Percentiles rank a stretch among this genome's conserved stretches.
Conservation (phyloP, 2,888 invertebrate species). For the Spicauda simplicius region DNA sequence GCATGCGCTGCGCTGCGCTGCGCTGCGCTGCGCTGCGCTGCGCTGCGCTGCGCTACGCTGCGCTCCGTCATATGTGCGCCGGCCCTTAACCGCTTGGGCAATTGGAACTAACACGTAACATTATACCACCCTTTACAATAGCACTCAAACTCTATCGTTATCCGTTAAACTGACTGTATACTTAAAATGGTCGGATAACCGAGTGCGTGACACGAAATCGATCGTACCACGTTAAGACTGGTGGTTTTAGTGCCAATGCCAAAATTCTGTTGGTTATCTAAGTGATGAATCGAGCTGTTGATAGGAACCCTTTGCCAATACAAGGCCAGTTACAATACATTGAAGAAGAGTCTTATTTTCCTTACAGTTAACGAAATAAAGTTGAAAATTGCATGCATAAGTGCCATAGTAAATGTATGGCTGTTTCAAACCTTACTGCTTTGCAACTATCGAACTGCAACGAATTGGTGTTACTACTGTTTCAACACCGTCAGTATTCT, state of each 20-base stretch:
- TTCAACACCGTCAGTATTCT: too few species aligned
- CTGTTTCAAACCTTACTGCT: not conserved
- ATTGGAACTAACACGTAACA: conserved; percentile 14
- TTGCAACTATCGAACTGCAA: not conserved
- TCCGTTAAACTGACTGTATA: not conserved
- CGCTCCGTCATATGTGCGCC: too few species aligned
- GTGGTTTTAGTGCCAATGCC: conserved; percentile 14
- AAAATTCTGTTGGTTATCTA: conserved; percentile 25
- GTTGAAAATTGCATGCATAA: not conserved
- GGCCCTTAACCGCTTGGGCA: conserved; percentile 34
- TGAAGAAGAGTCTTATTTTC: not conserved
- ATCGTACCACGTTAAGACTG: conserved; percentile 12
- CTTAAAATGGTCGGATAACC: not conserved
- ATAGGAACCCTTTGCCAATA: conserved; percentile 34
- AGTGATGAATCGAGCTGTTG: conserved; percentile 32
- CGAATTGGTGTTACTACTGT: not conserved
- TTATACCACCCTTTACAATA: conserved; percentile 10
- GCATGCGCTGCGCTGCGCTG: too few species aligned
- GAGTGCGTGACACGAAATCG: conserved; percentile 11
- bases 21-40: too few species aligned
- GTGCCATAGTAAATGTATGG: not conserved
- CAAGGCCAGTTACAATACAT: not conserved
- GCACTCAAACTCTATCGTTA: not conserved
- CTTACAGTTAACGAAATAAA: not conserved
- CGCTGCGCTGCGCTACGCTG: too few species aligned